Evolutionary conservation across 2,113 vertebrate genomes (phyloP), one percentile per base, ranked within the genome.

Genomic region (Lepus europaeus): DNA sequence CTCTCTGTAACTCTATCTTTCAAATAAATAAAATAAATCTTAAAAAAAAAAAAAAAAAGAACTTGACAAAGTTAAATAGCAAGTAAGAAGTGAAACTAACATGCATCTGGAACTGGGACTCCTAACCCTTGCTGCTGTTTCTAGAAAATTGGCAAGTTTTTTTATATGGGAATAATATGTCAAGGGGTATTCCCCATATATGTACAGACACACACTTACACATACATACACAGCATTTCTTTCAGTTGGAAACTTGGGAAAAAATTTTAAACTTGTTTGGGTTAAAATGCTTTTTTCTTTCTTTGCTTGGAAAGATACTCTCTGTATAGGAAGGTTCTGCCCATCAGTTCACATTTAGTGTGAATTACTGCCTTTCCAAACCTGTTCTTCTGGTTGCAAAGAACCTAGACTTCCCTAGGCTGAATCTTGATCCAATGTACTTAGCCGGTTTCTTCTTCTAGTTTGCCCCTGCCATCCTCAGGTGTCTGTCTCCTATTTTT

Each of bases 351-450:
- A 78, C 45, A 84, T 90, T 88, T 94, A 53, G 39, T 78, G 0
- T 89, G 64, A 74, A 68, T 74, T 36, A 69, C 45, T 68, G 81
- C 36, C 72, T 85, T 80, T 68, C 49, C 20, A 90, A 45, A n/a
- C 59, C 51, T 89, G 23, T 95, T 93, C 56, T 63, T 89, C 13
- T 77, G 27, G 51, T 61, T 78, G 39, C 90, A 66, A 16, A 94
- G 33, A 91, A n/a, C 10, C 13, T 87, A 72, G 56, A 27, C 76
- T 22, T 79, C 45, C 14, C 51, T 19, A 72, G 19, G 74, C 89
- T 78, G 51, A 80, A 49, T 86, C 45, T 23, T 63, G 25, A 84
- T 53, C 45, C 20, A 11, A 23, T 22, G 27, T 81, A 8, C 80
- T 81, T 23, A 66, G 39, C 39, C n/a, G 72, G 2, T 87, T 90